Conservation (phyloP, 1,140 invertebrate genomes). For the Chelonus insularis region DNA sequence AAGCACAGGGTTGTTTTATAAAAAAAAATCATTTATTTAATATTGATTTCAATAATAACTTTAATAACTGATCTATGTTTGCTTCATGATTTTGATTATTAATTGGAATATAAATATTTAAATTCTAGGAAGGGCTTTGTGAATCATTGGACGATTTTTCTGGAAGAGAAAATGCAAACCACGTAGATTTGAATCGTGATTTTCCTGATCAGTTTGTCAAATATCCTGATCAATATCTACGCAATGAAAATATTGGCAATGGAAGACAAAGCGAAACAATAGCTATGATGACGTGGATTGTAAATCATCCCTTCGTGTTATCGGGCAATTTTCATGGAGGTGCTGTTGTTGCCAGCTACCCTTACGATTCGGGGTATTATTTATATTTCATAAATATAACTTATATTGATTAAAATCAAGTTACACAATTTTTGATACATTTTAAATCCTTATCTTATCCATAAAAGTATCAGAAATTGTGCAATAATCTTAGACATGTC, state of each 20-base stretch:
- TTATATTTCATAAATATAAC: no score
- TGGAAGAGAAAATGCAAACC: slow-evolving; percentile 79
- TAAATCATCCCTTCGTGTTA: slow-evolving; percentile 82
- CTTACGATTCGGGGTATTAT: slow-evolving; percentile 74
- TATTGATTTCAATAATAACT: no score
- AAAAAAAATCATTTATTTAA: no score
- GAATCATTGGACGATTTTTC: slow-evolving; percentile 67
- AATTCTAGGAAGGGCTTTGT: slow-evolving; percentile 74
- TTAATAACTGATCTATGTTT: no score
- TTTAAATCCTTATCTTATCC: no score
- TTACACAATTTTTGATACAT: no score
- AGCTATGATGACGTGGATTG: slow-evolving; percentile 88
- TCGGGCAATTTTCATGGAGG: slow-evolving; percentile 92
- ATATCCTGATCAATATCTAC: slow-evolving; percentile 41
- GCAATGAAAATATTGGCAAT: slow-evolving; percentile 45
- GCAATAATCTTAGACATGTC: no score
- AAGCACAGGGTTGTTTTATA: background rate
- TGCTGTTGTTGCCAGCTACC: slow-evolving; percentile 89
- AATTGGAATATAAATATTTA: no score
- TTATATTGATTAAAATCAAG: no score
- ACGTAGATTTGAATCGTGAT: slow-evolving; percentile 82
- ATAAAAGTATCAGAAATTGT: no score
- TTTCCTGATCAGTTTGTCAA: slow-evolving; percentile 84
- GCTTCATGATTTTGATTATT: no score
- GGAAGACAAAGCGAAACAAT: slow-evolving; percentile 86